Evolutionary conservation across 2,888 invertebrate genomes (phyloP), one percentile per base, ranked within the genome.

Genomic region (Eupithecia exiguata): DNA sequence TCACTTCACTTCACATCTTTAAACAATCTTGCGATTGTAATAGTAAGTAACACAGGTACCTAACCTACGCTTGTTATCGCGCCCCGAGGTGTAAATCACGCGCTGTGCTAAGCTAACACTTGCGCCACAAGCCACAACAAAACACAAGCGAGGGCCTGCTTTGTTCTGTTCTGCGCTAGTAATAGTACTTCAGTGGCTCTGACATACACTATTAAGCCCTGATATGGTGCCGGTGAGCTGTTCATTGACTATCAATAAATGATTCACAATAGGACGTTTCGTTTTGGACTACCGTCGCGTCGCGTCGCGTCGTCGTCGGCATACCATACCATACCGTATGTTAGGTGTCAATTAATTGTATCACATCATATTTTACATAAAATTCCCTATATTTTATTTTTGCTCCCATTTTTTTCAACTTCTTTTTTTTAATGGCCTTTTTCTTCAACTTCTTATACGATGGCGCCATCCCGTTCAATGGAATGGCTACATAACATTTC

Each of bases 251-350:
- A 62, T 69, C 69, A 69, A 69, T 74, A 74, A 58, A 58, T 61
- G 68, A 68, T 21, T 71, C 68, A 74, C 71, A 74, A 74, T 70
- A n/a, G 74, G 43, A 46, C 36, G 63, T 68, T 70, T 21, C 62
- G 36, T 58, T 68, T 68, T 12, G 62, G 62, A 67, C 10, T 25
- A 46, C 67, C 49, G 43, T 30, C 30, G n/a, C n/a, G n/a, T n/a
- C n/a, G n/a, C n/a, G 30, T 30, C 30, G 30, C 30, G 30, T 30
- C 30, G 30, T 30, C 30, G 30, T 5, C 35, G 9, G 36, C 62
- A 16, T 18, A 9, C 61, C 53, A 16, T 18, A 9, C 61, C 53
- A 4, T 30, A 16, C 18, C 30, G 30, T 18, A 49, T 9, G 0
- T n/a, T 49, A 49, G 46, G n/a, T n/a, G 9, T 49, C 49, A n/a